Evolutionary conservation across 2,113 vertebrate species (phyloP).

Genomic region (Clarias macrocephalus): DNA sequence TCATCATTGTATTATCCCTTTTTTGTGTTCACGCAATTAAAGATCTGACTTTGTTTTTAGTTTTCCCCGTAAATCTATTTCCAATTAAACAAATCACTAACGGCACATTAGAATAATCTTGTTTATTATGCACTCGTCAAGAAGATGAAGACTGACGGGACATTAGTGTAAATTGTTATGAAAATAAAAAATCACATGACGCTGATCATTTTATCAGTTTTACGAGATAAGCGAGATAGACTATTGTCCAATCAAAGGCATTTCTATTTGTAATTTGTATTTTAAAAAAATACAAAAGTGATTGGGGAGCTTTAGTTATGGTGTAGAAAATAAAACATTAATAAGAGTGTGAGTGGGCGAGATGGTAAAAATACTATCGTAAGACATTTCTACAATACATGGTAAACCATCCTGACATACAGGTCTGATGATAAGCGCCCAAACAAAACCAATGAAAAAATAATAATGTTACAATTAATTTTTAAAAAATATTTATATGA

Average conservation of each 20-base stretch:
- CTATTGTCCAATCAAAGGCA: not conserved
- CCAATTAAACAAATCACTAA: conserved; percentile 23
- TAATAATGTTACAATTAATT: not conserved
- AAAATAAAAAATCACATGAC: conserved; percentile 11
- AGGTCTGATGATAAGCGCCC: too few species aligned
- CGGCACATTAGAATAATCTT: conserved; percentile 36
- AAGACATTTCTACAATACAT: not conserved
- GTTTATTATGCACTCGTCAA: conserved; percentile 37
- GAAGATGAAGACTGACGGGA: conserved; percentile 30
- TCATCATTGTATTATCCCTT: not conserved
- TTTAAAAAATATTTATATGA: not conserved
- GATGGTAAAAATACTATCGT: not conserved
- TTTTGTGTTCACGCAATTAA: not conserved
- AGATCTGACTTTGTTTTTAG: not conserved
- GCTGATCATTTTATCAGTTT: not conserved
- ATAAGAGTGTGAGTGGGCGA: not conserved
- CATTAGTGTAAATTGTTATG: not conserved
- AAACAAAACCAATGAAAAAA: not conserved
- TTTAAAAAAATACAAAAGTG: not conserved
- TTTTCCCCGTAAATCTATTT: not conserved
- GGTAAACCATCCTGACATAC: not conserved
- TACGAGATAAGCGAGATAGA: not conserved
- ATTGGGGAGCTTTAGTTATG: not conserved
- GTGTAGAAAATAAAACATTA: not conserved
- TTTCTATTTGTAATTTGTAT: not conserved